phyloP scores from a whole-genome alignment of 1,140 invertebrate genomes.

The Brachionus paranguensis region DNA sequence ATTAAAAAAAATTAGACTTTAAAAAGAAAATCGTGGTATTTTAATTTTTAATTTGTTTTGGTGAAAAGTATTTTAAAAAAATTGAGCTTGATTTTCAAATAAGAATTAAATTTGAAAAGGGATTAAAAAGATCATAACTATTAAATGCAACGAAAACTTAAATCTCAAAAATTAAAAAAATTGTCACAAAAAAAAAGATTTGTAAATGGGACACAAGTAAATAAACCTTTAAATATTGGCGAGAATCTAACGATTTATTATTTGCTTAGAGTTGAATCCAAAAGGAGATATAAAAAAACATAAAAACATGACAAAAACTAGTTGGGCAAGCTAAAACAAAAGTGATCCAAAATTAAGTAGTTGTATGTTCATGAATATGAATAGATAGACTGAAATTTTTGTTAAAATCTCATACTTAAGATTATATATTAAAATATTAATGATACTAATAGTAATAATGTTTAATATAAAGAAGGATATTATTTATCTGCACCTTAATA shows the following conservation, averaged over 20 bases:
- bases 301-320: not conserved
- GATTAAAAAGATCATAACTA: not conserved
- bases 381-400: constrained; percentile 22
- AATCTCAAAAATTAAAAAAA: not conserved
- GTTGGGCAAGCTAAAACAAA: not conserved
- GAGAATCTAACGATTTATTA: constrained; percentile 3
- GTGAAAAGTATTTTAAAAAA: not conserved
- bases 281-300: not conserved
- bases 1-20: not conserved
- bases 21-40: not conserved
- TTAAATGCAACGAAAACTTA: not conserved
- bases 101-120: not conserved
- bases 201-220: constrained; percentile 3
- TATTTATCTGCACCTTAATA: no score
- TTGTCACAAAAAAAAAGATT: not conserved
- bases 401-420: not conserved
- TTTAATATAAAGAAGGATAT: no score
- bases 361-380: not conserved
- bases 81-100: not conserved
- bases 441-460: no score
- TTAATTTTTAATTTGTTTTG: not conserved
- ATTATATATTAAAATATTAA: not conserved
- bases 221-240: constrained; percentile 17
- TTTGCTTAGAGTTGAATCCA: not conserved
- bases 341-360: constrained; percentile 14